phyloP scores from a whole-genome alignment of 2,797 vertebrate genomes.

The Lepilemur septentrionalis region DNA sequence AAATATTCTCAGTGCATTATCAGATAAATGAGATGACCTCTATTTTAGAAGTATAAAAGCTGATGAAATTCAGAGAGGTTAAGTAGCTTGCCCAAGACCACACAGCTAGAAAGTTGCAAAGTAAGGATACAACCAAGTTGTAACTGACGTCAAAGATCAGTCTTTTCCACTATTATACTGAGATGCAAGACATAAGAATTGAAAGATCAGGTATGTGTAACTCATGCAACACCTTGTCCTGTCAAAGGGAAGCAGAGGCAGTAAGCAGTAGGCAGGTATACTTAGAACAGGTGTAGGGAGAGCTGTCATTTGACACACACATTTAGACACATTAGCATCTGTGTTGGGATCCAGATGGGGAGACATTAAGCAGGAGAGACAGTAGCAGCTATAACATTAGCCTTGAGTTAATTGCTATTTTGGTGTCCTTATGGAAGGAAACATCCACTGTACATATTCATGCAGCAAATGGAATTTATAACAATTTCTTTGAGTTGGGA shows the following conservation, averaged over 20 bases:
- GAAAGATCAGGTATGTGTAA: not conserved
- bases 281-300: constrained; percentile 37
- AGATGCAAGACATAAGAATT: not conserved
- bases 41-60: not conserved
- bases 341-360: constrained; percentile 66
- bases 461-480: constrained; percentile 79
- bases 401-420: constrained; percentile 85
- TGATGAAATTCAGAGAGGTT: not conserved
- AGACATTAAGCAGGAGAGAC: constrained; percentile 62
- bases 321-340: constrained; percentile 54
- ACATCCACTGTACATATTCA: constrained; percentile 80
- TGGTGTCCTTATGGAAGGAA: constrained; percentile 80
- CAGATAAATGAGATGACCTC: not conserved
- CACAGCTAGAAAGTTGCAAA: not conserved
- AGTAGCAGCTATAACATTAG: constrained; percentile 68
- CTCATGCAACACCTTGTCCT: not conserved
- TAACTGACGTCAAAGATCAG: not conserved
- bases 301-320: constrained; percentile 2
- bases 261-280: not conserved
- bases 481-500: constrained; percentile 83
- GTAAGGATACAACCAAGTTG: not conserved
- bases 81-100: not conserved
- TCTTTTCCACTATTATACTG: not conserved
- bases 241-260: not conserved
- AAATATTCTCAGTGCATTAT: not conserved